Conservation (phyloP, 2,797 vertebrate species). For the Eurystomus glaucurus region DNA sequence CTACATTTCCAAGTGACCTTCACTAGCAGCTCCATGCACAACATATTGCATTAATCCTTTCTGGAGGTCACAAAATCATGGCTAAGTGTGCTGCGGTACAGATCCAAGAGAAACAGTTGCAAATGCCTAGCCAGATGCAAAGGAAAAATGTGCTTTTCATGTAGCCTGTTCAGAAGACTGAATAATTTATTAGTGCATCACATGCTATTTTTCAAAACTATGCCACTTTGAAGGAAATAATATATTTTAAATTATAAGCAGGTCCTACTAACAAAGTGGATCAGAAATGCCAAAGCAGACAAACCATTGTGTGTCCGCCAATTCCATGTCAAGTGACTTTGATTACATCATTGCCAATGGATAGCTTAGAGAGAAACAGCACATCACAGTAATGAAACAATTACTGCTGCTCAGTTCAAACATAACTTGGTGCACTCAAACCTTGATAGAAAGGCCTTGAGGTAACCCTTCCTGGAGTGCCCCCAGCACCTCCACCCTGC, state of each 20-base stretch:
- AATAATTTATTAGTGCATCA: slow-evolving; percentile 76
- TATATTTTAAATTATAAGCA: slow-evolving; percentile 62
- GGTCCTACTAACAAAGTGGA: slow-evolving; percentile 29
- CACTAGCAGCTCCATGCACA: slow-evolving; percentile 27
- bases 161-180: slow-evolving; percentile 59
- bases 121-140: slow-evolving; percentile 70
- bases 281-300: slow-evolving; percentile 44
- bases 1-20: slow-evolving; percentile 69
- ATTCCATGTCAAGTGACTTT: neutral
- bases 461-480: neutral
- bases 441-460: neutral
- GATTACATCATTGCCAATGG: neutral
- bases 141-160: slow-evolving; percentile 76
- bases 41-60: slow-evolving; percentile 73
- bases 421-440: accelerated
- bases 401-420: neutral
- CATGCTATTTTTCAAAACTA: slow-evolving; percentile 60
- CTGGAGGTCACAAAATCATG: slow-evolving; percentile 65
- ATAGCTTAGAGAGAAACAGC: slow-evolving; percentile 3
- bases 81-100: slow-evolving; percentile 48
- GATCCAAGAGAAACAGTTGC: slow-evolving; percentile 78
- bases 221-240: slow-evolving; percentile 70
- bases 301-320: neutral
- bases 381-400: neutral
- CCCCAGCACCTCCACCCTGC: neutral